Base-by-base conservation (phyloP, 2,797 vertebrate species). In the Gila robusta region DNA sequence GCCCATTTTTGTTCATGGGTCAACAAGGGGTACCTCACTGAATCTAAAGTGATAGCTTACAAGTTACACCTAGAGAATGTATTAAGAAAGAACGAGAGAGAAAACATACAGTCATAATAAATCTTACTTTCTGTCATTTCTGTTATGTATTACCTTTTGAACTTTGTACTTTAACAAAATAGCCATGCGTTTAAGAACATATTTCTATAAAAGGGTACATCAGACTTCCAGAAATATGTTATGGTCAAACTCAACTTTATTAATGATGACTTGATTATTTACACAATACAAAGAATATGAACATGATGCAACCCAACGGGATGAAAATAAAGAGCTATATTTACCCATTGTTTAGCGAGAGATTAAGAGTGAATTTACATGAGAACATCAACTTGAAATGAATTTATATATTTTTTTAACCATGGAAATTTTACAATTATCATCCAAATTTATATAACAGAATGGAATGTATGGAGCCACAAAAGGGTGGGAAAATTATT, bases 71-170 rank as follows among this genome's bases (percentile, higher is more conserved):
- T 52, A 28, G 6, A 56, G 21, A 64, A 56, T 77, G 73, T 11
- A 76, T 72, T 49, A 64, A 86, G 35, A 85, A 19, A 49, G 12
- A 66, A 62, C 5, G 4, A 77, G 26, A 83, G 49, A 84, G 28
- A 66, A 70, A 64, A 28, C 47, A 39, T n/a, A 64, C 74, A 79
- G 81, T 74, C 17, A 54, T 26, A 28, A 39, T 39, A 10, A 32
- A 32, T 82, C 28, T 16, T 59, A 35, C 23, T n/a, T 19, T 66
- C 21, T 39, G 11, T 32, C 28, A 72, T 73, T 17, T 47, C 37
- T 49, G 49, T 39, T 54, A 17, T 56, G 54, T 26, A 11, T 79
- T 17, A 59, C 4, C 2, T 79, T 79, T 41, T 62, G 14, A 62
- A 62, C 49, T 52, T 32, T 52, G 47, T 23, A n/a, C 21, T 56